phyloP scores from a whole-genome alignment of 2,797 vertebrate species.

The Alfaro cultratus region DNA sequence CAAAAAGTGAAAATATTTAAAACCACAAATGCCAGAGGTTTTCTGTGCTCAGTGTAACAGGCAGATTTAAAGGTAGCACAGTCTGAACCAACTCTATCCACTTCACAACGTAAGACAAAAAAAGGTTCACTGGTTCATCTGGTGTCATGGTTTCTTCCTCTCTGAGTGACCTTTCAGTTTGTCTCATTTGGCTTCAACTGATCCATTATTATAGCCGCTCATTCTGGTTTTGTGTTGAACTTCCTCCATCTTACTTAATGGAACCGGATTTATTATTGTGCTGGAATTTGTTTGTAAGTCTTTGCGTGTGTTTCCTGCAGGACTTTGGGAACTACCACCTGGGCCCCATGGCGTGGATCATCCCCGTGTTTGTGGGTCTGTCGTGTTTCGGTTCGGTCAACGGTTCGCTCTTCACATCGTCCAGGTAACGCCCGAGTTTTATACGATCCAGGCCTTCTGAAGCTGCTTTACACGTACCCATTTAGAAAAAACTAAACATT shows the following conservation, averaged over 20 bases:
- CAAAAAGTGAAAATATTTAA: neutral
- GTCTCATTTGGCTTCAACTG: neutral
- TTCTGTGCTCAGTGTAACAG: neutral
- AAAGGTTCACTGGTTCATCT: neutral
- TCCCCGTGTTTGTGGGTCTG: slow-evolving; percentile 95
- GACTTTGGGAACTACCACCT: slow-evolving; percentile 94
- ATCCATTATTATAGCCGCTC: neutral
- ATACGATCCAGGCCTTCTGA: neutral
- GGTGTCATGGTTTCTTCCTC: neutral
- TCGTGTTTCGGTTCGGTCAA: slow-evolving; percentile 98
- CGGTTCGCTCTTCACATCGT: slow-evolving; percentile 96
- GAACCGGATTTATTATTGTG: neutral
- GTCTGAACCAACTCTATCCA: neutral
- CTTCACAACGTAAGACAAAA: too few species aligned
- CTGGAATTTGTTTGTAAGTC: neutral
- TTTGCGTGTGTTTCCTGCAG: slow-evolving; percentile 67
- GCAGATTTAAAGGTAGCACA: neutral
- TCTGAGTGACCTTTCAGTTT: neutral
- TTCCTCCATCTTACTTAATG: neutral
- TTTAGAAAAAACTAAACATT: too few species aligned
- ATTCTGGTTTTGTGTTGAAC: neutral
- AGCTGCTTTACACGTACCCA: too few species aligned
- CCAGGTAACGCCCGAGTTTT: slow-evolving; percentile 82
- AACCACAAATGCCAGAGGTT: neutral
- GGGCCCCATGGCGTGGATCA: slow-evolving; percentile 96